These are phyloP conservation scores for Chrysotoxum bicinctum DNA, from an alignment of 2,888 invertebrate species.

Conservation along the genomic window DNA sequence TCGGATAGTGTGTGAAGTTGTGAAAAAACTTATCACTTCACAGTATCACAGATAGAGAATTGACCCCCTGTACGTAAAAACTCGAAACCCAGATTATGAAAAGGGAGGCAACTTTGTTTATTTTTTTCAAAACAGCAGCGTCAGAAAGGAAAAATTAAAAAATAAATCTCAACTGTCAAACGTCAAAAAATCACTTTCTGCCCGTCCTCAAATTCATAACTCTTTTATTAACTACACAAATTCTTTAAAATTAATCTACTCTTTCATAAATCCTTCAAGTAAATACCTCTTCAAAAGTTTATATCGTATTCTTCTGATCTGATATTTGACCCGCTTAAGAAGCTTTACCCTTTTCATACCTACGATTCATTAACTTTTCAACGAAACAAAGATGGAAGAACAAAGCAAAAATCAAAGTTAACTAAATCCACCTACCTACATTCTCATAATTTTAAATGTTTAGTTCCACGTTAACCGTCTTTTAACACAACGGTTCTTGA, in stretches of 20 bases:
- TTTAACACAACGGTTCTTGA: conserved; percentile 18
- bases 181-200: not conserved
- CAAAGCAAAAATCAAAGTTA: conserved; percentile 22
- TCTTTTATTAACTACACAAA: not conserved
- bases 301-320: not conserved
- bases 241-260: conserved; percentile 2
- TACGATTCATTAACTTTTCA: conserved; percentile 49
- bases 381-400: not conserved
- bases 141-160: too few species aligned
- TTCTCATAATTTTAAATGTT: not conserved
- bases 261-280: not conserved
- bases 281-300: not conserved
- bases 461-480: not conserved
- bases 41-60: too few species aligned
- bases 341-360: not conserved
- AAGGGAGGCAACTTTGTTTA: too few species aligned
- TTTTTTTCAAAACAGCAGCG: too few species aligned
- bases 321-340: not conserved
- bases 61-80: too few species aligned
- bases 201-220: not conserved
- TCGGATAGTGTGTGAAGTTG: too few species aligned
- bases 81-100: too few species aligned
- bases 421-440: conserved; percentile 18
- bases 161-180: not conserved
- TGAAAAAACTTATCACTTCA: too few species aligned